Conservation (phyloP, 2,113 vertebrate genomes). For the Bubo bubo region DNA sequence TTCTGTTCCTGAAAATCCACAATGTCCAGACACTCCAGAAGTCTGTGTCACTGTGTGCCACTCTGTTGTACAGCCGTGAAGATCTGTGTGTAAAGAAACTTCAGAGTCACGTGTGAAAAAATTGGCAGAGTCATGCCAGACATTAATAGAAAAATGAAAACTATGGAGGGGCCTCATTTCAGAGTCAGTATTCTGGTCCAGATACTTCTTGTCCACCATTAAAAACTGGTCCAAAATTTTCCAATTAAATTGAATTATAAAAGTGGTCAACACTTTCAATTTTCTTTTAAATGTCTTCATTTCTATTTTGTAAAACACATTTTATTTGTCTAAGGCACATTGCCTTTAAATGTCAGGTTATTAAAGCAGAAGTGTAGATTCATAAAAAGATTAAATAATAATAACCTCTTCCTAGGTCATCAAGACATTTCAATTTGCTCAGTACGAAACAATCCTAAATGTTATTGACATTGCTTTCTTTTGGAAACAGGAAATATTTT, state of each 20-base stretch:
- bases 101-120: not conserved
- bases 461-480: not conserved
- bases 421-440: not conserved
- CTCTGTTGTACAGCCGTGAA: not conserved
- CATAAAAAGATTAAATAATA: not conserved
- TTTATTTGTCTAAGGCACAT: not conserved
- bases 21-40: not conserved
- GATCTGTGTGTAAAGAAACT: not conserved
- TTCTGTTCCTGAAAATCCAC: not conserved
- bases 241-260: not conserved
- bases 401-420: not conserved
- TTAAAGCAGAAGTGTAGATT: not conserved
- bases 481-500: not conserved
- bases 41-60: not conserved
- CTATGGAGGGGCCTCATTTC: not conserved
- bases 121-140: not conserved
- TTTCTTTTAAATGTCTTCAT: not conserved
- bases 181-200: not conserved
- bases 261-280: not conserved
- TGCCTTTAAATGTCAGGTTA: not conserved
- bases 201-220: not conserved
- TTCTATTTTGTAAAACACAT: not conserved
- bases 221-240: not conserved
- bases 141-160: not conserved
- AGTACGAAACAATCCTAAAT: not conserved